Conservation (phyloP, 2,113 vertebrate species). For the Apodemus sylvaticus region DNA sequence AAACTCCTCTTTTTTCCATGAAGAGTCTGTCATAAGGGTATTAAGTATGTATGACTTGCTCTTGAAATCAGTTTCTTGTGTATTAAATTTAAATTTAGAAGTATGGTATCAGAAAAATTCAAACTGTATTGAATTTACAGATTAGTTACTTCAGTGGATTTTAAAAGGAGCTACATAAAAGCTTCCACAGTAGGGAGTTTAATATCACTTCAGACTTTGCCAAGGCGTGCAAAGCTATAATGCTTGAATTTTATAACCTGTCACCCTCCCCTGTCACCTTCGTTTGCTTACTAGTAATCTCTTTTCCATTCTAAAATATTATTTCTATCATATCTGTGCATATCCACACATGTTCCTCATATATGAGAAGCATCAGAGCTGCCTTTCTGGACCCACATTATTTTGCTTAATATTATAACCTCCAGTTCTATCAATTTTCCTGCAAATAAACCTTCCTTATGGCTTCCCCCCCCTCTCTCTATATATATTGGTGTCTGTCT, state of each 20-base stretch:
- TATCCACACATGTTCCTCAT: neutral
- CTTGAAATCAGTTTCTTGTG: slow-evolving; percentile 24
- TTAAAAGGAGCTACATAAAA: neutral
- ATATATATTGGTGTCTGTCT: no score
- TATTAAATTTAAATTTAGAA: slow-evolving; percentile 47
- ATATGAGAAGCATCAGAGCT: neutral
- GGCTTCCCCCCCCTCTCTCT: no score
- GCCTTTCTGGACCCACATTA: neutral
- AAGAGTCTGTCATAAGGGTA: neutral
- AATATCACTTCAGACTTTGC: neutral
- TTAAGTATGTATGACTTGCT: neutral
- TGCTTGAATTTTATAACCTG: neutral
- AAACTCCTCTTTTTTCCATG: neutral
- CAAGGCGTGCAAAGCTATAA: neutral
- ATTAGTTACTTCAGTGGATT: slow-evolving; percentile 29
- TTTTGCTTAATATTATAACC: neutral
- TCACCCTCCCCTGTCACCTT: no score
- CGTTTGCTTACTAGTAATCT: neutral
- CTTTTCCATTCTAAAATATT: neutral
- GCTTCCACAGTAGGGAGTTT: neutral
- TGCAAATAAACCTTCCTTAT: no score
- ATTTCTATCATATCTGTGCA: neutral
- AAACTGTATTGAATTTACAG: slow-evolving; percentile 34
- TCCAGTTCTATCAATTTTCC: neutral
- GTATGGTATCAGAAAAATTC: neutral